Conservation (phyloP, 1,140 invertebrate genomes). For the Cyclargus thomasi region DNA sequence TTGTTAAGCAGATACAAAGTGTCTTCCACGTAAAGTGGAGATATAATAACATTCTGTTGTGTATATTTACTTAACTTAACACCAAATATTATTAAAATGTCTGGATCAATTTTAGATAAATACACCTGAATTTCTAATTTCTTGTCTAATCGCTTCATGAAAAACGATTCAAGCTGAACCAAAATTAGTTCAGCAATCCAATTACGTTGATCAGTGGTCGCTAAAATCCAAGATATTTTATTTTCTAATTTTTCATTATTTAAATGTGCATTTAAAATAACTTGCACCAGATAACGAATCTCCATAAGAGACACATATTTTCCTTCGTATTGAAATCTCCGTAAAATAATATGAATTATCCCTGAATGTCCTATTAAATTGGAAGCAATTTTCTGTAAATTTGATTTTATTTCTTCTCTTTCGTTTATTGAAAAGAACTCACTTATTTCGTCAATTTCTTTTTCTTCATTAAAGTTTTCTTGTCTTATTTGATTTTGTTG, state of each 20-base stretch:
- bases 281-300: constrained; percentile 16
- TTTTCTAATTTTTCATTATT: constrained; percentile 4
- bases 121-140: constrained; percentile 2
- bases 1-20: constrained; percentile 11
- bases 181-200: constrained; percentile 16
- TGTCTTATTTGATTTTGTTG: background rate
- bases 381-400: constrained; percentile 8
- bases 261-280: constrained; percentile 1
- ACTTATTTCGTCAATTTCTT: constrained; percentile 10
- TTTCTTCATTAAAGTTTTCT: constrained; percentile 1
- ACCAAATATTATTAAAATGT: constrained; percentile 15
- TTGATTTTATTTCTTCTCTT: constrained; percentile 1
- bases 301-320: constrained; percentile 12
- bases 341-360: constrained; percentile 3
- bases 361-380: constrained; percentile 5
- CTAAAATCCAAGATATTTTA: constrained; percentile 18
- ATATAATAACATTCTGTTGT: background rate
- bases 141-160: constrained; percentile 13
- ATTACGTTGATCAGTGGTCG: background rate
- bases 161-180: constrained; percentile 17
- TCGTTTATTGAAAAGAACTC: background rate
- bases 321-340: constrained; percentile 8
- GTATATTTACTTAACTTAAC: constrained; percentile 9
- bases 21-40: constrained; percentile 12
- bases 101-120: constrained; percentile 15